Evolutionary conservation across 1,140 invertebrate genomes (phyloP), one percentile per base, ranked within the genome.

Genomic region (Euura saliciscinereae): DNA sequence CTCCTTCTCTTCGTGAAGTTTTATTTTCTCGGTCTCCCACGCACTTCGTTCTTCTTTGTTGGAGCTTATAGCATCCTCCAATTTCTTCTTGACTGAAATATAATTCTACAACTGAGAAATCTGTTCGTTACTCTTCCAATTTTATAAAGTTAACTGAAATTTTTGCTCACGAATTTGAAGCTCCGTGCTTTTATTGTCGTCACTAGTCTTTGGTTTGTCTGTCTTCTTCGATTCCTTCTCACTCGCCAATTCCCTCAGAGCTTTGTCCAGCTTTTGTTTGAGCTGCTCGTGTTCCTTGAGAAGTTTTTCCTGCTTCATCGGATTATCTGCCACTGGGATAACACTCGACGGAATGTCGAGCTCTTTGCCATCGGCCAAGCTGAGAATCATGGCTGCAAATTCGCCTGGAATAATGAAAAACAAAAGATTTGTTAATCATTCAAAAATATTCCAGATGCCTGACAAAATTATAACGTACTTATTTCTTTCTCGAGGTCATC

Each of bases 401-500:
- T 94, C 91, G 74, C 90, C 93, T 93, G 72, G 77, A 85, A 86
- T 74, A 70, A 71, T 72, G 75, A 78, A 73, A 73, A 67, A 68
- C 43, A 46, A 51, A 44, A 77, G 66, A 66, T n/a, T 59, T 59
- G n/a, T 0, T 59, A 6, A 46, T 69, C 11, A 44, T 3, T 44
- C 8, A 10, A 13, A 10, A 13, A 10, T 64, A 64, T 64, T 10
- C 8, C 13, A 64, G 13, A 64, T 13, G 66, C 66, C 8, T 11
- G 43, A 67, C 64, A 72, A 69, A 8, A 51, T 68, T 59, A 70
- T 71, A 68, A 44, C 70, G 79, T 88, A 93, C 93, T 90, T 77
- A 95, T 92, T 89, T 96, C 94, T 81, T 89, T 92, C 84, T 95
- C 94, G 76, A 95, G 87, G 65, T 95, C 94, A 69, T 94, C 92